phyloP scores from a whole-genome alignment of 2,113 vertebrate species.

The Leptobrachium leishanense region DNA sequence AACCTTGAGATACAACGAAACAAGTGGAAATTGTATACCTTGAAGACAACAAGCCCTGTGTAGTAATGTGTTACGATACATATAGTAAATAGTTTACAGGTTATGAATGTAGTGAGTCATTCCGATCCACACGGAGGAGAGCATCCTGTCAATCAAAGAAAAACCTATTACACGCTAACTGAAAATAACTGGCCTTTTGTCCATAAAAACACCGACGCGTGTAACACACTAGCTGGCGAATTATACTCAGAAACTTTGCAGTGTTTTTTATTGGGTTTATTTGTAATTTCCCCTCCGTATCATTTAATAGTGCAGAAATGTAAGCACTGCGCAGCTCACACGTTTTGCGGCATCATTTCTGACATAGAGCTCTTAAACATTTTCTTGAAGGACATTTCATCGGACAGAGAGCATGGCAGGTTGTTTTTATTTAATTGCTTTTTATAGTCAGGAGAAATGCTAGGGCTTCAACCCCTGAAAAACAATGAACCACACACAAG shows the following conservation, averaged over 20 bases:
- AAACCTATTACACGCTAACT: too few species aligned
- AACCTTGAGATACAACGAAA: too few species aligned
- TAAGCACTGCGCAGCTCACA: neutral
- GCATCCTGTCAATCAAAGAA: too few species aligned
- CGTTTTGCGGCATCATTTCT: neutral
- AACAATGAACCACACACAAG: neutral
- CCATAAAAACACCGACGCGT: neutral
- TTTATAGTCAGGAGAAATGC: slow-evolving; percentile 9
- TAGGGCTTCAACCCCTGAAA: neutral
- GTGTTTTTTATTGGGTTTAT: slow-evolving; percentile 20
- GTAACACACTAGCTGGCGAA: neutral
- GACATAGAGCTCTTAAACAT: neutral
- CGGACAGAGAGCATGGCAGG: neutral
- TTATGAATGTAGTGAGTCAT: too few species aligned
- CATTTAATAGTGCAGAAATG: neutral
- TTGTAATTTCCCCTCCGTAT: slow-evolving; percentile 19
- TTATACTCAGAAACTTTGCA: neutral
- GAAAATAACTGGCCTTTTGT: slow-evolving; percentile 8
- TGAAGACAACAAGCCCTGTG: too few species aligned
- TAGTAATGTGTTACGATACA: too few species aligned
- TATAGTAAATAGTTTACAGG: too few species aligned
- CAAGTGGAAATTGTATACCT: too few species aligned
- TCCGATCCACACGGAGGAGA: too few species aligned
- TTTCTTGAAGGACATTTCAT: slow-evolving; percentile 10
- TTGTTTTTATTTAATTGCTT: neutral